Evolutionary conservation across 2,888 invertebrate genomes (phyloP).

Genomic region (Hermaeophaga mercurialis): DNA sequence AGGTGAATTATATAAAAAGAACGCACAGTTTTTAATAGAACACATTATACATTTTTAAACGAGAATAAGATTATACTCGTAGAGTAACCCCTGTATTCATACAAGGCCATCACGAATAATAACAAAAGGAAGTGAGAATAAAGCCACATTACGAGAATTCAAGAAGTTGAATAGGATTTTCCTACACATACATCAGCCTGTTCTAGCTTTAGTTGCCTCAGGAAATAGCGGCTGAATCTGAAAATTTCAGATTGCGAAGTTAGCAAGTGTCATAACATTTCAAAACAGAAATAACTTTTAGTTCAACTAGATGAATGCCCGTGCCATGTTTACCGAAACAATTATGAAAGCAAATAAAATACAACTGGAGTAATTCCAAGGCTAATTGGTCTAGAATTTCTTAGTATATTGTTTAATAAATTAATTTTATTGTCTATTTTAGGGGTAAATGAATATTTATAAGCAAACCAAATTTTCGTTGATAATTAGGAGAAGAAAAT

Average conservation of each 20-base stretch:
- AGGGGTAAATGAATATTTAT: no score
- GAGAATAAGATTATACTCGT: no score
- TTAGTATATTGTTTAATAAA: background rate
- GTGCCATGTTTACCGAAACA: conserved; percentile 9
- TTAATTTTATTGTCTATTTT: no score
- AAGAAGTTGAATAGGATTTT: conserved; percentile 3
- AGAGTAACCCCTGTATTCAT: no score
- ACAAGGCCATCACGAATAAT: background rate
- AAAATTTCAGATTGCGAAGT: conserved; percentile 27
- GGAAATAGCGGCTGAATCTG: conserved; percentile 15
- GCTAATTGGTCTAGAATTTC: background rate
- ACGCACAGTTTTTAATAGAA: no score
- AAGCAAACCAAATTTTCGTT: no score
- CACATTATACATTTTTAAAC: no score
- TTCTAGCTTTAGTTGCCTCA: conserved; percentile 4
- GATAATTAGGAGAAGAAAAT: no score
- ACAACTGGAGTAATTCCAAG: background rate
- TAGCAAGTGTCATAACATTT: conserved; percentile 39
- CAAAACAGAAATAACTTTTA: conserved; percentile 29
- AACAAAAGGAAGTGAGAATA: background rate
- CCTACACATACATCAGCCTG: conserved; percentile 9
- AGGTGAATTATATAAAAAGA: no score
- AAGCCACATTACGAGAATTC: conserved; percentile 2
- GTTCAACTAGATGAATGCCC: conserved; percentile 17
- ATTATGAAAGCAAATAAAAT: conserved; percentile 1